phyloP scores from a whole-genome alignment of 2,113 vertebrate species.

The Anas platyrhynchos region DNA sequence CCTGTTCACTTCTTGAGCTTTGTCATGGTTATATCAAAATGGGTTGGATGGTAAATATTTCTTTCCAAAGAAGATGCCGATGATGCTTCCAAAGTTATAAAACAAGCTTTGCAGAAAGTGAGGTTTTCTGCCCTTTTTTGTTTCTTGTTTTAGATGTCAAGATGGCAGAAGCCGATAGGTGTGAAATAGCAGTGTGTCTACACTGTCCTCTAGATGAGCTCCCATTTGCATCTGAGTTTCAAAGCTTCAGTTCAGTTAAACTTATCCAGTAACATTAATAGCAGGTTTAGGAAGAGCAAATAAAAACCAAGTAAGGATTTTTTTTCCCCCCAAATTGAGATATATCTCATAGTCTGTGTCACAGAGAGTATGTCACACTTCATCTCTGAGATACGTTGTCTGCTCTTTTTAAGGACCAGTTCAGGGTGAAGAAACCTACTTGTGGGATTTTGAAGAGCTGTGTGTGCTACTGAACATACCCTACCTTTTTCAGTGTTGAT shows the following conservation, averaged over 20 bases:
- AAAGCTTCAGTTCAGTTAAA: not conserved
- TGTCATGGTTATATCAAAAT: not conserved
- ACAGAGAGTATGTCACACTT: not conserved
- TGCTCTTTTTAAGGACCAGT: not conserved
- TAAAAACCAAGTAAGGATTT: not conserved
- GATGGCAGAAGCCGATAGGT: not conserved
- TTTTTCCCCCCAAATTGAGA: not conserved
- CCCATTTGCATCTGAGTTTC: not conserved
- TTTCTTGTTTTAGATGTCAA: not conserved
- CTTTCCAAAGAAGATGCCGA: not conserved
- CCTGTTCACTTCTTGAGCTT: not conserved
- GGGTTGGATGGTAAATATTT: not conserved
- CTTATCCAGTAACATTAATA: not conserved
- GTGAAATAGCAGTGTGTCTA: not conserved
- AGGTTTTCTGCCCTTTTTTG: not conserved
- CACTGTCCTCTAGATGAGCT: not conserved
- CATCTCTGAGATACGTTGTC: not conserved
- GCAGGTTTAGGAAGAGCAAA: not conserved
- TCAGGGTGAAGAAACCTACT: not conserved
- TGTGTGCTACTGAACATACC: not conserved
- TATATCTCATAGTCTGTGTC: not conserved
- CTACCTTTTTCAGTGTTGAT: not conserved
- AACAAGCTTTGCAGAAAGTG: not conserved
- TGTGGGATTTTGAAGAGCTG: not conserved
- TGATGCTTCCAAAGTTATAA: not conserved